A percentile compares a stretch with the other conserved stretches of the same genome.
Evolutionary conservation across 2,797 vertebrate genomes (phyloP).

Genomic region (Onychomys leucogaster): DNA sequence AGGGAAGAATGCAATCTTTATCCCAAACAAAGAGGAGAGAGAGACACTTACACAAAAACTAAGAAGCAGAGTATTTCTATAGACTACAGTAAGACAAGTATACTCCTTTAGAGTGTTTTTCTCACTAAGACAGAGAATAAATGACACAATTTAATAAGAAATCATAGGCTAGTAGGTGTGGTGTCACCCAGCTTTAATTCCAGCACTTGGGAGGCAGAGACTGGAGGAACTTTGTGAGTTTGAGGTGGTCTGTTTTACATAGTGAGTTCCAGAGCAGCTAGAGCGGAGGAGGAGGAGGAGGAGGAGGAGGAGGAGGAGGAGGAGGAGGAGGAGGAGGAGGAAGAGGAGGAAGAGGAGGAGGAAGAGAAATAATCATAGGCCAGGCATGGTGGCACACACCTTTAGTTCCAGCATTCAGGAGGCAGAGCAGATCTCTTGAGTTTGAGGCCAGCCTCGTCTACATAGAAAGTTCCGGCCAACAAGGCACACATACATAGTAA

Average conservation of each 20-base stretch:
- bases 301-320: too few species aligned
- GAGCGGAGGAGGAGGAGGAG: background rate
- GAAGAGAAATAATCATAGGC: too few species aligned
- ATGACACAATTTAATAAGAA: background rate
- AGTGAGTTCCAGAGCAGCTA: background rate
- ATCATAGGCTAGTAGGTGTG: background rate
- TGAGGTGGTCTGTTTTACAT: background rate
- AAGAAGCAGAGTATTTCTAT: background rate
- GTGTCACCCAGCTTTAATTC: background rate
- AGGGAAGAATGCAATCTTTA: background rate
- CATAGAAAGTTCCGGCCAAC: background rate
- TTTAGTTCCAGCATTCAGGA: background rate
- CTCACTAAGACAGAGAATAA: background rate
- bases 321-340: too few species aligned
- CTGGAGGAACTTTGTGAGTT: background rate
- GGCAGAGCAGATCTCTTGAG: background rate
- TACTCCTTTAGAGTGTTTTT: constrained; percentile 28
- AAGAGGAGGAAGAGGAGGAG: too few species aligned
- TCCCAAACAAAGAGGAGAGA: background rate
- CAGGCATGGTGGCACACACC: background rate
- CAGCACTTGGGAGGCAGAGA: background rate
- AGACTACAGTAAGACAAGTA: background rate
- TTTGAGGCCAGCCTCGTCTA: background rate
- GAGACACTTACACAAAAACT: background rate
- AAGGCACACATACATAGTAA: background rate